Evolutionary conservation across 2,888 invertebrate species (phyloP), one percentile per base, ranked within the genome.

Genomic region (Drosophila ustulata): DNA sequence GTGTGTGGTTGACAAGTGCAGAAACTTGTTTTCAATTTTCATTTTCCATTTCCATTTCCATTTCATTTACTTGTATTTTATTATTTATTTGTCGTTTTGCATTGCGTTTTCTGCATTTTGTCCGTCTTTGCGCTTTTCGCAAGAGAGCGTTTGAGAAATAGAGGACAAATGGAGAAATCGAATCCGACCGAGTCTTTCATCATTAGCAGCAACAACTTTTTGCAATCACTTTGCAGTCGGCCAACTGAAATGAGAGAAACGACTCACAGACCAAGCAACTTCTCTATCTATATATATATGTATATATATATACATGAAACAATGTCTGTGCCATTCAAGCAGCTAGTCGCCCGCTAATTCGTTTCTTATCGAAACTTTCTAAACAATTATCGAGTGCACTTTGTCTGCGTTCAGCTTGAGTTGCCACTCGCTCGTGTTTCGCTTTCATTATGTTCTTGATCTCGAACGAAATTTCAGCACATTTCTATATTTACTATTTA

Each of bases 1-100:
- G 37, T 26, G 41, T 28, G 41, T 28, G 28, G 43, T 59, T 65
- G 75, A 70, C 73, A 75, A 65, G 50, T 70, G 71, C 58, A 52
- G 51, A 68, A 63, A 63, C 69, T 56, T 57, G 68, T 70, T 71
- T 71, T 46, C 32, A 30, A 61, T 66, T 67, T 56, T 58, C 32
- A n/a, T 37, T 53, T 62, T n/a, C n/a, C n/a, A n/a, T n/a, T 62
- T 18, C 18, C 18, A 18, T 18, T 56, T 34, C 58, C 32, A 18
- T 39, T 58, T 28, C 28, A 25, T 49, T 37, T 45, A 32, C 23
- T 13, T 51, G 23, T 18, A 23, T 51, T 25, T 46, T 5, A 52
- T 13, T 52, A 9, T 49, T 23, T n/a, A 43, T 23, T 39, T 46
- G 23, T 49, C 3, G n/a, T 47, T 46, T 49, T 13, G 39, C 18